Evolutionary conservation across 2,797 vertebrate species (phyloP), one percentile per base, ranked within the genome.

Genomic region (Discoglossus pictus): DNA sequence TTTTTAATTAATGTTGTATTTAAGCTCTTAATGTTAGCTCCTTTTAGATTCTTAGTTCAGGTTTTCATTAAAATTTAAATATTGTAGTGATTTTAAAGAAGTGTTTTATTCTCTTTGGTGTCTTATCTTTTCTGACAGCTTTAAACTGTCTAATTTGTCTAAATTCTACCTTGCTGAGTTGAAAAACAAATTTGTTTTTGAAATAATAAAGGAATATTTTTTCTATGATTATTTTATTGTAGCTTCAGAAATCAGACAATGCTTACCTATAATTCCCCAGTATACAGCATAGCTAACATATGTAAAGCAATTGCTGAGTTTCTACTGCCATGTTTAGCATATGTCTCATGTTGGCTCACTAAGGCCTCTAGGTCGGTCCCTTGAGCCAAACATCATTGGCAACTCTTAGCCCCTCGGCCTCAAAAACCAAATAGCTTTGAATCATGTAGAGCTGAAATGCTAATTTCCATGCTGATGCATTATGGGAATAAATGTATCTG

Each of bases 401-500:
- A 86, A 89, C 86, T 87, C 83, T 86, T 88, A 88, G 86, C 87
- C 89, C 86, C 87, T 87, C 79, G 69, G 86, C 88, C 92, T 90
- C 86, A 82, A 89, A 52, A 91, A 86, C 86, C 89, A 86, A 92
- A 94, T 92, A 92, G 90, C 93, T 94, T 92, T 94, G 92, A 93
- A 92, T 95, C 92, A 88, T 83, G 85, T 92, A 87, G 90, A 85
- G 91, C 89, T 78, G 86, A 80, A 88, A 90, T 93, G 91, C 90
- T 94, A 93, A 94, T 96, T 94, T 93, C 91, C 89, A 89, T 90
- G 85, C 86, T 88, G 82, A 90, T 92, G 93, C 92, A 95, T 95
- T 94, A 88, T 93, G 94, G 93, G 94, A 96, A 94, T 95, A 92
- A 94, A 93, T 87, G 89, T 91, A 93, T 93, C 93, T 94, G 93